A percentile compares a stretch with the other conserved stretches of the same genome.
phyloP scores from a whole-genome alignment of 1,140 invertebrate species.

The Sycophaga agraensis region DNA sequence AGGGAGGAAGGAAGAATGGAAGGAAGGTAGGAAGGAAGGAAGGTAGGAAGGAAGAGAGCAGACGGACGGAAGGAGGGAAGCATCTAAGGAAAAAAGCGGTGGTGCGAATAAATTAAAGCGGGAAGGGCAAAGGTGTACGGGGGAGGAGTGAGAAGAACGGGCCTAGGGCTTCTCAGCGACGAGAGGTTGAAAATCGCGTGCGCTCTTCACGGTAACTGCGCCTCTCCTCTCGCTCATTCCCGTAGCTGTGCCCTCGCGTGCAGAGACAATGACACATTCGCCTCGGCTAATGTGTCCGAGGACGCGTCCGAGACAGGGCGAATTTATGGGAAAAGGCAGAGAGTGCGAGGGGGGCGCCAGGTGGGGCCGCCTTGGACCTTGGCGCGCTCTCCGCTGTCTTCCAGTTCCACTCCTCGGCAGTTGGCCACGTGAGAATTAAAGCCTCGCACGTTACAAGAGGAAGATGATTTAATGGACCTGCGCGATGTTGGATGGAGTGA shows the following conservation, averaged over 20 bases:
- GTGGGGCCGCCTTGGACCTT: too few species aligned
- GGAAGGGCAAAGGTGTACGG: constrained; percentile 6
- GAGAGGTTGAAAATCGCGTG: not conserved
- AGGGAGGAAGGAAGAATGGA: not conserved
- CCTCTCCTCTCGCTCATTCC: not conserved
- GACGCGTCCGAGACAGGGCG: not conserved
- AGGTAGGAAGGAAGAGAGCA: constrained; percentile 6
- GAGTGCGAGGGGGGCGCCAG: too few species aligned
- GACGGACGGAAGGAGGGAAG: too few species aligned
- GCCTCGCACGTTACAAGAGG: not conserved
- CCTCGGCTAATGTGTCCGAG: not conserved
- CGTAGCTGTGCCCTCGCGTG: not conserved
- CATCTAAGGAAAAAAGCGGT: constrained; percentile 9
- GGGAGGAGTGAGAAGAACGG: constrained; percentile 34
- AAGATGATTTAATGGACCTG: constrained; percentile 22
- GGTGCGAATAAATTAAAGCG: constrained; percentile 9
- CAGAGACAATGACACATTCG: constrained; percentile 4
- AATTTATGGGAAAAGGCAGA: constrained; percentile 4
- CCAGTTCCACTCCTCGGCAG: too few species aligned
- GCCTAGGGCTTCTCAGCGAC: not conserved
- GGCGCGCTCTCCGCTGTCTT: too few species aligned
- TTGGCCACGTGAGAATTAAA: constrained; percentile 23
- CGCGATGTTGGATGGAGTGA: too few species aligned
- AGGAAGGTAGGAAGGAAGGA: not conserved
- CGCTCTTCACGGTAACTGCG: not conserved